Percentiles rank a stretch among this genome's conserved stretches.
Evolutionary conservation across 2,797 vertebrate genomes (phyloP).

Genomic region (Falco cherrug): DNA sequence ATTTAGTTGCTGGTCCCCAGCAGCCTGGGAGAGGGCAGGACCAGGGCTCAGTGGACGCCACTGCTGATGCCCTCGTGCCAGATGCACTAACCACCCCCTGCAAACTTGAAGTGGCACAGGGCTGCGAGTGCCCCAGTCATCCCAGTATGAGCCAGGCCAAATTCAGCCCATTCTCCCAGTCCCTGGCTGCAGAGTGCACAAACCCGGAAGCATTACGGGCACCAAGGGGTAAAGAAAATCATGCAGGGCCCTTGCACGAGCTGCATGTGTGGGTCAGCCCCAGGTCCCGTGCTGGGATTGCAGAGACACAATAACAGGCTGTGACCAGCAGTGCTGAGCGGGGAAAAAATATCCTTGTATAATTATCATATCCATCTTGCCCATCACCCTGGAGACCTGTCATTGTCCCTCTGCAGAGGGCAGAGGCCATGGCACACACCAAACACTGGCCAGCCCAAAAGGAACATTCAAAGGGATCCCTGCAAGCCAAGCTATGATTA

Average conservation of each 20-base stretch:
- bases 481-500: constrained; percentile 63
- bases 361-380: constrained; percentile 71
- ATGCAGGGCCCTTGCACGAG: fast-evolving
- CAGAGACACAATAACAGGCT: neutral
- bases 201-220: neutral
- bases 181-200: neutral
- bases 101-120: fast-evolving
- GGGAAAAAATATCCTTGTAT: constrained; percentile 67
- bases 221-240: fast-evolving
- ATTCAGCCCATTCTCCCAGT: fast-evolving
- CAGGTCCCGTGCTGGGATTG: neutral
- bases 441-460: constrained; percentile 39
- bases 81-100: neutral
- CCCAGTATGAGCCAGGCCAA: neutral
- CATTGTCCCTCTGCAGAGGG: constrained; percentile 67
- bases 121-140: neutral
- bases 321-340: constrained; percentile 27
- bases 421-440: neutral
- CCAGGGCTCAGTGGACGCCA: fast-evolving
- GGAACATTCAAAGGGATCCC: constrained; percentile 57
- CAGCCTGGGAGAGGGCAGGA: neutral
- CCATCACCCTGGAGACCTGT: constrained; percentile 62
- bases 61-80: fast-evolving
- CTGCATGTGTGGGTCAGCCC: fast-evolving
- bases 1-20: neutral